Base-by-base conservation (phyloP, 2,113 vertebrate species). In the Neolamprologus variostigma region DNA sequence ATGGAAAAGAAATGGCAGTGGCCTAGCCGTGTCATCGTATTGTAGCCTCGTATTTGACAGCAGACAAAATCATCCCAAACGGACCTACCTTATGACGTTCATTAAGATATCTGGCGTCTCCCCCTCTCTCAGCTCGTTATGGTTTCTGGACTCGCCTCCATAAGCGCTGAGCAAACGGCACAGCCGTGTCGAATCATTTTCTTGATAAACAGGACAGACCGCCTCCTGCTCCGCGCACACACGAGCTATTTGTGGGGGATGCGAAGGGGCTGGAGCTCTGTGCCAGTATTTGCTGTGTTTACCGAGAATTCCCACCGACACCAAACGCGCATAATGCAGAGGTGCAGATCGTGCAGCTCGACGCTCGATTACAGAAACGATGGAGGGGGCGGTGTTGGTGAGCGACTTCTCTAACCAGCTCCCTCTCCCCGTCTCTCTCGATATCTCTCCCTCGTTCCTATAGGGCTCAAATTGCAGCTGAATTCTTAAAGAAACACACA, bases 401-500 rank as follows among this genome's bases (percentile, higher is more conserved):
- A 42, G 66, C 5, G 61, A 12, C 66, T 85, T 80, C 78, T 59
- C 85, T 33, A 45, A 17, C 40, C 21, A 45, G 4, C 68, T 40
- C 63, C 11, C 7, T 68, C 33, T 68, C 61, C 11, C 19, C 3
- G 11, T 23, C 19, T 68, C 63, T 68, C 63, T 68, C 63, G 21
- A 5, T 14, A 21, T 14, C 35, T 11, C 42, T 89, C 63, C 23
- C 31, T 61, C 79, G 17, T 47, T 23, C 81, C 40, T 50, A 16
- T 82, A 31, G 59, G 78, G 42, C 92, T 96, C 94, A 82, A 84
- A 89, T 96, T 96, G 93, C 95, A 95, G 68, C 89, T 80, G 86
- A 82, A 81, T 85, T 93, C 95, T 96, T 96, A 96, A 96, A 96
- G 95, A 88, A 23, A 91, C 82, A 95, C 61, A 80, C 78, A 78